phyloP scores from a whole-genome alignment of 2,797 vertebrate species.

The Helostoma temminkii region DNA sequence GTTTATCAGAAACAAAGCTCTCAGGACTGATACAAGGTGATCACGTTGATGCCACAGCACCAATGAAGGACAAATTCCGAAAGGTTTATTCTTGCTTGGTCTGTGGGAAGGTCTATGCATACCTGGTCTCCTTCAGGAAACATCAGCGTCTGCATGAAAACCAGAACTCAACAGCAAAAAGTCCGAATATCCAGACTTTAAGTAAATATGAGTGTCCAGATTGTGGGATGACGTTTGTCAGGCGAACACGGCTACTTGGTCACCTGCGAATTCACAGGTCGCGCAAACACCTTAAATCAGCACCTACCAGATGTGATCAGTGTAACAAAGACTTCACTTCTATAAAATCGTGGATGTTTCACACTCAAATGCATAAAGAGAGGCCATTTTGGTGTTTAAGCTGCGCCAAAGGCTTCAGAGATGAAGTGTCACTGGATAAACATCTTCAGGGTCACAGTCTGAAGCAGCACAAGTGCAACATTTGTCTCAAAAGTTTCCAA shows the following conservation, averaged over 20 bases:
- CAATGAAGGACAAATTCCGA: background rate
- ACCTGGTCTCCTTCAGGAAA: conserved; percentile 72
- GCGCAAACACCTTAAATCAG: rapidly evolving
- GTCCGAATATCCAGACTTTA: background rate
- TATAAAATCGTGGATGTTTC: conserved; percentile 45
- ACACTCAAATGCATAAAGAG: conserved; percentile 63
- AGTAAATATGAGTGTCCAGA: conserved; percentile 62
- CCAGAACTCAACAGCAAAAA: rapidly evolving
- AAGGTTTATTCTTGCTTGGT: conserved; percentile 58
- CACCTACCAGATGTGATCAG: conserved; percentile 56
- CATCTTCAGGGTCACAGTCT: conserved; percentile 70
- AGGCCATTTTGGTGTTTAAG: conserved; percentile 74
- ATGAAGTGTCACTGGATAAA: conserved; percentile 46
- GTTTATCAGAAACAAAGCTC: conserved; percentile 12
- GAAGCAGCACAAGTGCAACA: conserved; percentile 44
- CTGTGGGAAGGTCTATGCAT: conserved; percentile 79
- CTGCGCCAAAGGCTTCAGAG: conserved; percentile 70
- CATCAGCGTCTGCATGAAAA: conserved; percentile 64
- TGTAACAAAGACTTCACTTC: conserved; percentile 71
- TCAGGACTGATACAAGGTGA: background rate
- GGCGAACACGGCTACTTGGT: conserved; percentile 36
- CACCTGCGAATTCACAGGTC: conserved; percentile 68
- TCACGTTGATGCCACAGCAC: background rate
- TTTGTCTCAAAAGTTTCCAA: conserved; percentile 64
- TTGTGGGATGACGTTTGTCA: conserved; percentile 67